Conservation (phyloP, 2,113 vertebrate genomes). For the Melanostigma gelatinosum region DNA sequence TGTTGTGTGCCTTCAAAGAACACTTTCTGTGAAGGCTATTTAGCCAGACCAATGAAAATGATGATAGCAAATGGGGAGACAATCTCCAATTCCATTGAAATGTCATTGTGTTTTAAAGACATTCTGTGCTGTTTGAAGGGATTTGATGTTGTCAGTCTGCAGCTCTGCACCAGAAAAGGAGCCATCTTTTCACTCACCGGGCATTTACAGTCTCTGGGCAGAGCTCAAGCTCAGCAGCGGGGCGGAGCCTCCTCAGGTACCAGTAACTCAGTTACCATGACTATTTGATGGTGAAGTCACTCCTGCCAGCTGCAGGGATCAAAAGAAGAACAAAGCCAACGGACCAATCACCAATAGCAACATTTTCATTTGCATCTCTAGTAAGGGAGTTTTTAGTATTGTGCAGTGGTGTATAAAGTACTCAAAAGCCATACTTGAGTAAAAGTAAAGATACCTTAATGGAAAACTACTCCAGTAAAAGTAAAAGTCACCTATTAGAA, state of each 20-base stretch:
- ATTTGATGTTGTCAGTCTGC: conserved; percentile 25
- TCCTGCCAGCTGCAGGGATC: background rate
- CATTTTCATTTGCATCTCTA: background rate
- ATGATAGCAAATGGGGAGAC: conserved; percentile 73
- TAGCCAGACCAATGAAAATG: conserved; percentile 80
- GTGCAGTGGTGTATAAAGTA: no score
- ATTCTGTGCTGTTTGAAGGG: conserved; percentile 36
- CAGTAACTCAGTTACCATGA: background rate
- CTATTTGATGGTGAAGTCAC: background rate
- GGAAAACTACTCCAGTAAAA: no score
- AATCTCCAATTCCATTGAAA: conserved; percentile 80
- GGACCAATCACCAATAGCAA: background rate
- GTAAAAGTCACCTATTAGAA: no score
- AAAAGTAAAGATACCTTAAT: no score
- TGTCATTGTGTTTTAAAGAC: conserved; percentile 76
- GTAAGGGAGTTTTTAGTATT: background rate
- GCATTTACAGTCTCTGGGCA: conserved; percentile 7
- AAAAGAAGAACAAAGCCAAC: background rate
- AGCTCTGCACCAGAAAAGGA: conserved; percentile 7
- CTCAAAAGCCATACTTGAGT: no score
- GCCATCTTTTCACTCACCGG: background rate
- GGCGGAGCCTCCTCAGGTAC: background rate
- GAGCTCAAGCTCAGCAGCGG: conserved; percentile 1
- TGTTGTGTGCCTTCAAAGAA: conserved; percentile 72
- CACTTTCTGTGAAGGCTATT: conserved; percentile 75